Conservation (phyloP, 2,888 invertebrate species). For the Dasysyrphus albostriatus region DNA sequence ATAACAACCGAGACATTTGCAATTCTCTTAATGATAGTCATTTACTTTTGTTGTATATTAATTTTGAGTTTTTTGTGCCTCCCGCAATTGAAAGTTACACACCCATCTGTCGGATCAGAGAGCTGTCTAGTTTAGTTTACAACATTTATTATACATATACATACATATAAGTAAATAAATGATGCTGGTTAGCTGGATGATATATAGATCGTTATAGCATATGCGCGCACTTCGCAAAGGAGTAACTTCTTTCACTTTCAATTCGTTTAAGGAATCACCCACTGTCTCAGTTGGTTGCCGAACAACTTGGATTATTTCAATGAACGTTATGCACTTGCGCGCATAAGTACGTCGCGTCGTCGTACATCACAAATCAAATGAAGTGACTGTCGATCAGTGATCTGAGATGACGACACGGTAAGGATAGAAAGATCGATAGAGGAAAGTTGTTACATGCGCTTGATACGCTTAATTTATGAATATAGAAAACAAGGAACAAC, state of each 20-base stretch:
- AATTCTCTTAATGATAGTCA: constrained; percentile 67
- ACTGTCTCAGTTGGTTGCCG: constrained; percentile 17
- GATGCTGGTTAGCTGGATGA: neutral
- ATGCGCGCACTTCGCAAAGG: constrained; percentile 49
- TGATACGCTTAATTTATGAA: constrained; percentile 51
- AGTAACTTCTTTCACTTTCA: constrained; percentile 72
- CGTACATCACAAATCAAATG: constrained; percentile 59
- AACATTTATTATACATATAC: constrained; percentile 67
- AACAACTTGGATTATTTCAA: constrained; percentile 38
- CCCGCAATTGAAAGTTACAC: constrained; percentile 70
- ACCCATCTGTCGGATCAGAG: constrained; percentile 57
- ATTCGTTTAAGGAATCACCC: constrained; percentile 67
- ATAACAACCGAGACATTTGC: constrained; percentile 57
- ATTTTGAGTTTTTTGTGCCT: constrained; percentile 60
- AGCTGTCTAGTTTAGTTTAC: constrained; percentile 44
- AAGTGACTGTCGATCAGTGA: constrained; percentile 65
- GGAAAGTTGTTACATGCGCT: constrained; percentile 62
- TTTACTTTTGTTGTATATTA: constrained; percentile 66
- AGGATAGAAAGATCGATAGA: constrained; percentile 61
- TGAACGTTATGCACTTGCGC: constrained; percentile 30
- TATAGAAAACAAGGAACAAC: constrained; percentile 64
- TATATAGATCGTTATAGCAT: constrained; percentile 37
- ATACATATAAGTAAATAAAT: too few relatives aligned
- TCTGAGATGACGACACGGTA: constrained; percentile 42
- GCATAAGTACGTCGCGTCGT: neutral